Evolutionary conservation across 2,888 invertebrate species (phyloP), one percentile per base, ranked within the genome.

Genomic region (Liopterus haemorrhoidalis): DNA sequence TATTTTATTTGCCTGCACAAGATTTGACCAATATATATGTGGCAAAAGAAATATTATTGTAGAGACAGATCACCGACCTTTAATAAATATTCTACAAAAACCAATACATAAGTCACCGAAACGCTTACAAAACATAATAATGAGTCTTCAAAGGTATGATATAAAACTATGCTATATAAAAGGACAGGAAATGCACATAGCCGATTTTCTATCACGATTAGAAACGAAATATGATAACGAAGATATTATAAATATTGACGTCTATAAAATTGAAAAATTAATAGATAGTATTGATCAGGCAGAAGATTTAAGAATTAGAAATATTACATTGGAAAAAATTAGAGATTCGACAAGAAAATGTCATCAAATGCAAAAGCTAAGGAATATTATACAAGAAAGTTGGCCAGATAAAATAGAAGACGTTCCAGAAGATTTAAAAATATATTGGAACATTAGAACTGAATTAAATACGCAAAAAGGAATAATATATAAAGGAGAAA

Each of bases 41-140:
- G 54, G 53, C 1, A 54, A 46, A 37, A 27, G 27, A 33, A 32
- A 50, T 21, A 30, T 54, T 2, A 41, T 31, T 8, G 25, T 56
- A 2, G 40, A 53, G 40, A 52, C 52, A 0, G 53, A 55, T 44
- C 55, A 55, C 28, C 44, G 48, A 36, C 55, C 51, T n/a, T 19
- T 49, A 11, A 32, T 39, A 4, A 50, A 16, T 6, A 48, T 50
- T 9, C 38, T 44, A 8, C 42, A 45, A 18, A 48, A 28, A 33
- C 8, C 9, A 19, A 27, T 5, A n/a, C n/a, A n/a, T n/a, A n/a
- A n/a, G n/a, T n/a, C n/a, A n/a, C n/a, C n/a, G n/a, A n/a, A n/a
- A n/a, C 2, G 41, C 32, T 32, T 49, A 19, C 49, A 49, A 28
- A 22, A 28, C 31, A 45, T 42, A 43, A 5, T 48, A 3, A 31